Base-by-base conservation (phyloP, 2,797 vertebrate genomes). In the Arctocebus calabarensis region DNA sequence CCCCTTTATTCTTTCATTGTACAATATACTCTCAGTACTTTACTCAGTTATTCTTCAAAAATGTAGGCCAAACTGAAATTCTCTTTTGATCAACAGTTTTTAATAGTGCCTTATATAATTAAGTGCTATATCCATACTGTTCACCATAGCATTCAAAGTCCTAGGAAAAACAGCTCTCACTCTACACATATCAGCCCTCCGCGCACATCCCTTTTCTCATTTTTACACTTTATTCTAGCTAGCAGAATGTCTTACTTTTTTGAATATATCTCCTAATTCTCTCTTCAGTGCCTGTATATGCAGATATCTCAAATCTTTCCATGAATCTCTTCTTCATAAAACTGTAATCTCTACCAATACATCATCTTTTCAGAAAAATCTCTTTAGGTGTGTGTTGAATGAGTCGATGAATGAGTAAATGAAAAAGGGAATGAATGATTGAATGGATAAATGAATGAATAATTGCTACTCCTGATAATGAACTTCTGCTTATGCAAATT, bases 361-460 rank as follows among this genome's bases (percentile, higher is more conserved):
- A 2, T 32, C 29, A 87, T 10, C 3, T 3, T 77, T 71, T 94
- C 23, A 70, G 32, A 83, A 73, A 90, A 84, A 64, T 14, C 12
- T 91, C 48, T 77, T 71, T 40, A 91, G 70, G 10, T 89, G 16
- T 81, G n/a, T 78, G 8, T 71, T 64, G 14, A 94, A 84, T 29
- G 34, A 84, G 48, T 48, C 13, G 14, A 8, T 34, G 74, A 55
- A 85, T 34, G 14, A 75, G 22, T 83, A 85, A 43, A 81, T 59
- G 16, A 88, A 88, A 13, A 88, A 45, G 23, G 32, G 25, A 71
- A 71, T 78, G n/a, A 88, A 82, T 52, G 78, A 83, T 11, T 34
- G 16, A 48, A 9, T 74, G 6, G 68, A 59, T 34, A 5, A 84
- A 85, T 52, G n/a, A 95, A 83, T 71, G 78, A 70, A 78, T 62